Evolutionary conservation across 2,888 invertebrate species (phyloP).

Genomic region (Limnephilus auricula): DNA sequence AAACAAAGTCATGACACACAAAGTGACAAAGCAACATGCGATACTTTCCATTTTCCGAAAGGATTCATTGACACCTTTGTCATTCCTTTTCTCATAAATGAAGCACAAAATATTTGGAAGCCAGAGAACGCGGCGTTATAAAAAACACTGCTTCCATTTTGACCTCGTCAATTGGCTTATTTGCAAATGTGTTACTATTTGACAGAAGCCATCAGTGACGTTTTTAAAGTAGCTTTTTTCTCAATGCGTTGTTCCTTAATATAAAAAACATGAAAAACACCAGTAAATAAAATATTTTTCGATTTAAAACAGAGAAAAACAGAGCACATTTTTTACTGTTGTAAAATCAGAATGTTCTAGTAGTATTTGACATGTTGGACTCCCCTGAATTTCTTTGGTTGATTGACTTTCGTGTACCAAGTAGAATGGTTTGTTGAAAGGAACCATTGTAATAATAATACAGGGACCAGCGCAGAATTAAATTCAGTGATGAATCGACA

Average conservation of each 20-base stretch:
- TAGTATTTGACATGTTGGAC: background rate
- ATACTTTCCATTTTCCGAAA: constrained; percentile 19
- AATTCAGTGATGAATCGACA: no score
- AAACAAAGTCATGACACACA: constrained; percentile 66
- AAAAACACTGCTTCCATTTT: background rate
- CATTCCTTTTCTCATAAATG: background rate
- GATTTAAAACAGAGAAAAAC: background rate
- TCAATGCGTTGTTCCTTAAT: background rate
- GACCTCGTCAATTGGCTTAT: background rate
- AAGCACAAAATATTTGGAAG: background rate
- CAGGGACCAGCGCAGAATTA: no score
- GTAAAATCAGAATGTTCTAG: background rate
- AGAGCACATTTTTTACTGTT: background rate
- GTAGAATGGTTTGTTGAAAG: no score
- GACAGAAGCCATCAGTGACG: background rate
- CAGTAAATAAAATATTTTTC: background rate
- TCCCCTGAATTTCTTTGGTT: no score
- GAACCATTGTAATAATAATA: no score
- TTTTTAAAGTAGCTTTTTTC: background rate
- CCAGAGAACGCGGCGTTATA: background rate
- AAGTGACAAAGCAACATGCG: constrained; percentile 26
- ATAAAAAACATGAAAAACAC: background rate
- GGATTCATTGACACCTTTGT: constrained; percentile 36
- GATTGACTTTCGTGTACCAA: no score
- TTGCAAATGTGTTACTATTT: background rate